Conservation (phyloP, 2,888 invertebrate genomes). For the Aquatica leii region DNA sequence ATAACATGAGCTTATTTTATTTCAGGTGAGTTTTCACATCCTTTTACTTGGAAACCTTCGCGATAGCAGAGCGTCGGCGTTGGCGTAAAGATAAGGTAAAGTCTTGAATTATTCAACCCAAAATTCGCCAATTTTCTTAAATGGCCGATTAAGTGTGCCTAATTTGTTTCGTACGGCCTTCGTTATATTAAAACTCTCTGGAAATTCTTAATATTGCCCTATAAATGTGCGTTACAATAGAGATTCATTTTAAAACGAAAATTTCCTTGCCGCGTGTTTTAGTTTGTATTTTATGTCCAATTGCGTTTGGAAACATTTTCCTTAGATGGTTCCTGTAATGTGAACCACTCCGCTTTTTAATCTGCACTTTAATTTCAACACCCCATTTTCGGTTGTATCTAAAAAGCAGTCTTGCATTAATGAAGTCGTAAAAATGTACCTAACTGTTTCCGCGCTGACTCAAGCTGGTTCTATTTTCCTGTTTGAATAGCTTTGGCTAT, state of each 20-base stretch:
- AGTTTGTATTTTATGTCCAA: conserved; percentile 57
- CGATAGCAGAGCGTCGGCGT: conserved; percentile 27
- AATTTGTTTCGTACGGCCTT: conserved; percentile 59
- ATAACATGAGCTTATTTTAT: conserved; percentile 48
- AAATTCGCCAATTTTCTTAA: conserved; percentile 61
- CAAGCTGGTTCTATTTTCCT: conserved; percentile 35
- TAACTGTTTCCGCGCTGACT: conserved; percentile 37
- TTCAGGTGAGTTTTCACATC: conserved; percentile 52
- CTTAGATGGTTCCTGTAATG: conserved; percentile 46
- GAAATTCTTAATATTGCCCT: conserved; percentile 53
- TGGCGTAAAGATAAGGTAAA: conserved; percentile 59
- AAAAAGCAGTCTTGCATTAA: conserved; percentile 57
- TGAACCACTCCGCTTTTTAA: conserved; percentile 57
- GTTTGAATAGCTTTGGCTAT: conserved; percentile 40
- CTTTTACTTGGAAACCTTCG: conserved; percentile 12
- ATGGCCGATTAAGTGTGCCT: conserved; percentile 60
- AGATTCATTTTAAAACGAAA: conserved; percentile 36
- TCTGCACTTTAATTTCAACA: conserved; percentile 61
- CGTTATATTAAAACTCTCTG: conserved; percentile 58
- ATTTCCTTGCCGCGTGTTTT: conserved; percentile 42
- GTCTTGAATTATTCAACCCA: conserved; percentile 60
- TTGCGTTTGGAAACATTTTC: conserved; percentile 51
- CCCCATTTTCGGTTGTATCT: conserved; percentile 59
- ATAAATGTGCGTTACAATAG: conserved; percentile 45
- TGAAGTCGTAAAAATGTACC: conserved; percentile 60